Evolutionary conservation across 1,140 invertebrate genomes (phyloP).

Genomic region (Drosophila rufa): DNA sequence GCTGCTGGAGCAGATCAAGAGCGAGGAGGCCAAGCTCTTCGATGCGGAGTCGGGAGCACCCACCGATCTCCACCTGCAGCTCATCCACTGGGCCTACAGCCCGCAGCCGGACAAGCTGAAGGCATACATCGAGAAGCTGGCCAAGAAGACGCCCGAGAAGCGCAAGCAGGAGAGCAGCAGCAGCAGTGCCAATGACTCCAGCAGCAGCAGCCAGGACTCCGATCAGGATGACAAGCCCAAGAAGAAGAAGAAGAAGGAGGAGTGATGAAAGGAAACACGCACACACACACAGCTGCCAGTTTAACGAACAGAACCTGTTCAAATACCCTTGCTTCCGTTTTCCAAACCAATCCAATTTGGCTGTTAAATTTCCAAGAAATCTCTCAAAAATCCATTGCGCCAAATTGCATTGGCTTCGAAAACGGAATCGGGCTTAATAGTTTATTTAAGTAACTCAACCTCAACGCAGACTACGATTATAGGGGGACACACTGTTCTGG

Average conservation of each 20-base stretch:
- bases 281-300: constrained; percentile 11
- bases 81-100: constrained; percentile 89
- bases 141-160: constrained; percentile 69
- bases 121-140: constrained; percentile 61
- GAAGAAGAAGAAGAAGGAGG: constrained; percentile 66
- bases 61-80: constrained; percentile 87
- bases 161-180: constrained; percentile 68
- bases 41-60: constrained; percentile 87
- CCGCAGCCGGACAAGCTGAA: constrained; percentile 87
- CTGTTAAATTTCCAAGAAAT: not conserved
- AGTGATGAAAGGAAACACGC: constrained; percentile 22
- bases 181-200: constrained; percentile 51
- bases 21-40: constrained; percentile 86
- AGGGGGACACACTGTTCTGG: constrained; percentile 40
- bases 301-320: constrained; percentile 77
- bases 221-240: constrained; percentile 65
- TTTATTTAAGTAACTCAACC: constrained; percentile 76
- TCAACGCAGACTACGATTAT: constrained; percentile 70
- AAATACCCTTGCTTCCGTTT: constrained; percentile 15
- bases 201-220: constrained; percentile 41
- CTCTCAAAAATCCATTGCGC: not conserved
- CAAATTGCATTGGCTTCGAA: not conserved
- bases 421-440: constrained; percentile 36
- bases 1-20: constrained; percentile 86
- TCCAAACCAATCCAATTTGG: constrained; percentile 14